Evolutionary conservation across 2,797 vertebrate species (phyloP), one percentile per base, ranked within the genome.

Genomic region (Enteromius unitaeniatus): DNA sequence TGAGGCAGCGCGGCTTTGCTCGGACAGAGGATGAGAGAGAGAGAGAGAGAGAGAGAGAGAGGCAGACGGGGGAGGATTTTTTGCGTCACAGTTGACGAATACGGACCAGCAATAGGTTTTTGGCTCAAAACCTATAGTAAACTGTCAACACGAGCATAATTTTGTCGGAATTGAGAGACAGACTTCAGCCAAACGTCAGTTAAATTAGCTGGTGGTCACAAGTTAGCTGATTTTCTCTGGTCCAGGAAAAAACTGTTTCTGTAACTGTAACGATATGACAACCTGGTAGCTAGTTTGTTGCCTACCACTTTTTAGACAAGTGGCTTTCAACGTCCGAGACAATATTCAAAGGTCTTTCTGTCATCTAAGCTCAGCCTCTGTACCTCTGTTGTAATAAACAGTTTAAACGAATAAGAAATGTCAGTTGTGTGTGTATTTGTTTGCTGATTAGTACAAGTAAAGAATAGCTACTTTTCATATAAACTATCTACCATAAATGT

Each of bases 31-130:
- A 75, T 58, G 74, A n/a, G 76, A 51, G 19, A 2, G 23, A 70
- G 47, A 3, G 65, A 60, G 28, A 23, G 42, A 19, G 55, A 67
- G 60, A 19, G 49, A 80, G 1, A 23, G 65, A 15, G 79, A 47
- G 69, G 34, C 8, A 58, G 37, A 65, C 21, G 28, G 53, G 70
- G 40, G 42, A 21, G 55, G 70, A 40, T 40, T 15, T 42, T 74
- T 79, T 81, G 69, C 69, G 69, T 80, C 76, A 75, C 85, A 65
- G 78, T 83, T 85, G 84, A 81, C 73, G 65, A 83, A 65, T 49
- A 75, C 34, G 60, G 68, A 65, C 40, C 60, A 86, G 28, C 68
- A 28, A 62, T 13, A 28, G 26, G 60, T 28, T 62, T 26, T 68
- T 67, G 17, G 13, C 42, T 58, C 0, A 28, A n/a, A 53, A 26